Percentiles rank a stretch among this genome's conserved stretches.
Evolutionary conservation across 1,140 invertebrate genomes (phyloP).

Genomic region (Lepidotrigona ventralis): DNA sequence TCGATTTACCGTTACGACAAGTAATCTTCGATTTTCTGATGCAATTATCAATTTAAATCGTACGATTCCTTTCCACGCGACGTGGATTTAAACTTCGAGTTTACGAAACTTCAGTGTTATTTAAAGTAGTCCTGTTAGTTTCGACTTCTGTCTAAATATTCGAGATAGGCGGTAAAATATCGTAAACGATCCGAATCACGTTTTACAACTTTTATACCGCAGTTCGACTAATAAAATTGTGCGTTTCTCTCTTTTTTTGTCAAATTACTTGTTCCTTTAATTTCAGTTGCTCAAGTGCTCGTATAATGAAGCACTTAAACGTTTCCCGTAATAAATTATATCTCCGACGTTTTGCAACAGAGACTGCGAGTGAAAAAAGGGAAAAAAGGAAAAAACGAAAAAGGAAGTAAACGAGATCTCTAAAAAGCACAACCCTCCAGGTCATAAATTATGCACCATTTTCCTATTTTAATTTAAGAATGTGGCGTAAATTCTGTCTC

Average conservation of each 20-base stretch:
- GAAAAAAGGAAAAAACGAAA: not conserved
- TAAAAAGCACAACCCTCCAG: not conserved
- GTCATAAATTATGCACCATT: constrained; percentile 1
- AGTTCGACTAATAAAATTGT: not conserved
- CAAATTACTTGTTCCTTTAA: not conserved
- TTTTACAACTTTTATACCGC: not conserved
- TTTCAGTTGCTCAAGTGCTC: not conserved
- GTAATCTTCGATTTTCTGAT: too few relatives aligned
- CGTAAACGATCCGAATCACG: too few relatives aligned
- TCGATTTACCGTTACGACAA: too few relatives aligned
- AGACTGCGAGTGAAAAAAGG: too few relatives aligned
- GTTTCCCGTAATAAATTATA: not conserved
- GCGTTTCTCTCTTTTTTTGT: not conserved
- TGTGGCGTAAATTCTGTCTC: not conserved
- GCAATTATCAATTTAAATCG: too few relatives aligned
- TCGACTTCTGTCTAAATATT: too few relatives aligned
- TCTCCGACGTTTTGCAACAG: not conserved
- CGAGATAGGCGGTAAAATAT: not conserved
- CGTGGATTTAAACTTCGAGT: too few relatives aligned
- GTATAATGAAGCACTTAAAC: not conserved
- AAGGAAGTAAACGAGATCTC: too few relatives aligned
- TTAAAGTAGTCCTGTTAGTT: too few relatives aligned
- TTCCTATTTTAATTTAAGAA: constrained; percentile 20
- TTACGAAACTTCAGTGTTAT: too few relatives aligned
- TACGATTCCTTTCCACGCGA: too few relatives aligned